A percentile compares a stretch with the other conserved stretches of the same genome.
Conservation (phyloP, 2,888 invertebrate species). For the Dasysyrphus albostriatus region DNA sequence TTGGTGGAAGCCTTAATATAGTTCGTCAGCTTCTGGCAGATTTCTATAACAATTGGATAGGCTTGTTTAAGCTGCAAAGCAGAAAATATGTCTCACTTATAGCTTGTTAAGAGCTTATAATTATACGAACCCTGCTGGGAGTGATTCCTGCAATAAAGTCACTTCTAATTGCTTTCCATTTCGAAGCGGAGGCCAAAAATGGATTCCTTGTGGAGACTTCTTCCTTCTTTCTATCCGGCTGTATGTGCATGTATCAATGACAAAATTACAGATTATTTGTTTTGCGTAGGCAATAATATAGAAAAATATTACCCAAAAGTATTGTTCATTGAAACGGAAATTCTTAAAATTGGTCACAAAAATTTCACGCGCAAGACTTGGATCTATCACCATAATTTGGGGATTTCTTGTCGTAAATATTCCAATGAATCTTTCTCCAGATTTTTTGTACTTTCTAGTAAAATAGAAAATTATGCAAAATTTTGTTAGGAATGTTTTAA, state of each 20-base stretch:
- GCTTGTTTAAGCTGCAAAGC: constrained; percentile 76
- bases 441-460: constrained; percentile 35
- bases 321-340: constrained; percentile 63
- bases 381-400: constrained; percentile 79
- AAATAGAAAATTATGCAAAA: not conserved
- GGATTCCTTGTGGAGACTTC: constrained; percentile 78
- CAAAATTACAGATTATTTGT: no score
- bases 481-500: not conserved
- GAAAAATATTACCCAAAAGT: constrained; percentile 52
- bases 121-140: constrained; percentile 41
- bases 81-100: not conserved
- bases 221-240: constrained; percentile 72
- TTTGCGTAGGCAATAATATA: no score
- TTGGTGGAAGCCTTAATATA: constrained; percentile 65
- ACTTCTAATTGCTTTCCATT: constrained; percentile 78
- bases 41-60: constrained; percentile 78
- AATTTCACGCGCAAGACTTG: constrained; percentile 77
- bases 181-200: constrained; percentile 78
- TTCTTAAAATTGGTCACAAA: constrained; percentile 79
- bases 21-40: constrained; percentile 76
- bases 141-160: constrained; percentile 77
- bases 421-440: constrained; percentile 79
- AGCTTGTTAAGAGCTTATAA: not conserved
- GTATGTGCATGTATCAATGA: no score
- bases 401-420: constrained; percentile 79